Conservation (phyloP, 2,888 invertebrate species). For the Pollenia griseotomentosa region DNA sequence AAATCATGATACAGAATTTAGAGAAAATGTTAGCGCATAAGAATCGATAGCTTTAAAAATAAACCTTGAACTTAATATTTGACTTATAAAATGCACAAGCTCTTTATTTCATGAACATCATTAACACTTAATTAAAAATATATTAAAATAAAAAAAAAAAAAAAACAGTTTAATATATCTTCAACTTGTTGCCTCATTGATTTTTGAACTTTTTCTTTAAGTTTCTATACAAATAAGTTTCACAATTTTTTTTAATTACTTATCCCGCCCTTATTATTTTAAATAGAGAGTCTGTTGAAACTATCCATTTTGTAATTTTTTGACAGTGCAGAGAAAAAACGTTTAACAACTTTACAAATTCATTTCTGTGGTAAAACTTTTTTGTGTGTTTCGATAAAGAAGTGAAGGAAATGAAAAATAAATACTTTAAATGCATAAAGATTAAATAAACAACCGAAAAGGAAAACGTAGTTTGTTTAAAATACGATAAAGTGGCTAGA, state of each 20-base stretch:
- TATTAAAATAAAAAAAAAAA: too few species aligned
- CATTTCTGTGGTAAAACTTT: constrained; percentile 35
- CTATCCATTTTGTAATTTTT: background rate
- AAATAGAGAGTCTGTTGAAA: background rate
- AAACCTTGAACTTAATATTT: too few species aligned
- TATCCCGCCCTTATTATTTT: background rate
- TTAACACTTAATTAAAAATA: too few species aligned
- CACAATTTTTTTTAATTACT: background rate
- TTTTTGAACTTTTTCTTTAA: too few species aligned
- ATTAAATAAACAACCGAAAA: background rate
- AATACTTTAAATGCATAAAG: constrained; percentile 39
- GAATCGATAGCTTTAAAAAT: too few species aligned
- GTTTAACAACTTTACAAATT: constrained; percentile 39
- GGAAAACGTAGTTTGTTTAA: constrained; percentile 18
- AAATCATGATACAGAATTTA: too few species aligned
- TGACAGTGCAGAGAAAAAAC: constrained; percentile 15
- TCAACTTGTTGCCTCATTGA: too few species aligned
- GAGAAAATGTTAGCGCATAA: too few species aligned
- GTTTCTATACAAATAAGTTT: constrained; percentile 8
- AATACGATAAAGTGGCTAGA: background rate
- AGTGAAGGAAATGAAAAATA: constrained; percentile 11
- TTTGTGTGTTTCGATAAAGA: constrained; percentile 17
- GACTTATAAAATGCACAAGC: too few species aligned
- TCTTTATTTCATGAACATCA: too few species aligned
- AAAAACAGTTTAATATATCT: too few species aligned